phyloP scores from a whole-genome alignment of 1,140 invertebrate genomes.

The Apis mellifera region DNA sequence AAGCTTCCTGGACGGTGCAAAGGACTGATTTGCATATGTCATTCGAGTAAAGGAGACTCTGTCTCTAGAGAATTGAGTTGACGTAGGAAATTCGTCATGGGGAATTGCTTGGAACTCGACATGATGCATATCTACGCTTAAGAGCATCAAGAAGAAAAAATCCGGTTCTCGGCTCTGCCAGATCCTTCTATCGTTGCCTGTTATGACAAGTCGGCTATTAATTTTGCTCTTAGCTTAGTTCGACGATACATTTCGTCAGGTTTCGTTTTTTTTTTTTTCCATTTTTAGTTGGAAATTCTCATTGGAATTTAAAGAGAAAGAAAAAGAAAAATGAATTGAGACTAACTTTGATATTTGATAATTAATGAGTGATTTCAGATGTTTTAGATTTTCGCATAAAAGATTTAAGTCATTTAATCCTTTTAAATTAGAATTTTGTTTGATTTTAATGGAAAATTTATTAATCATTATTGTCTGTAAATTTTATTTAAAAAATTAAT shows the following conservation, averaged over 20 bases:
- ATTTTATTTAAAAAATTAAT: too few relatives aligned
- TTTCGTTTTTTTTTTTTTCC: not conserved
- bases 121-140: slow-evolving; percentile 52
- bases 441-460: too few relatives aligned
- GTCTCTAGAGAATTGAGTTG: slow-evolving; percentile 49
- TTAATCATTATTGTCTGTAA: too few relatives aligned
- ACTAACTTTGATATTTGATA: not conserved
- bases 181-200: slow-evolving; percentile 59
- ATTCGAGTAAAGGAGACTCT: slow-evolving; percentile 51
- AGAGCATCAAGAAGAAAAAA: slow-evolving; percentile 38
- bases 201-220: slow-evolving; percentile 68
- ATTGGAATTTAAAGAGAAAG: not conserved
- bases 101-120: slow-evolving; percentile 60
- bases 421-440: too few relatives aligned
- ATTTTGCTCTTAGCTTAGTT: slow-evolving; percentile 63
- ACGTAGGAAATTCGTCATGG: slow-evolving; percentile 68
- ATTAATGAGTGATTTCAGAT: not conserved
- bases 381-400: too few relatives aligned
- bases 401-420: too few relatives aligned
- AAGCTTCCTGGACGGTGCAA: slow-evolving; percentile 45
- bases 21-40: slow-evolving; percentile 65
- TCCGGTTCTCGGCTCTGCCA: slow-evolving; percentile 53
- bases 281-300: too few relatives aligned
- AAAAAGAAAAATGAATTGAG: not conserved
- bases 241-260: slow-evolving; percentile 23